These are phyloP conservation scores for Fringilla coelebs DNA, from an alignment of 2,797 vertebrate genomes.

Conservation along the genomic window DNA sequence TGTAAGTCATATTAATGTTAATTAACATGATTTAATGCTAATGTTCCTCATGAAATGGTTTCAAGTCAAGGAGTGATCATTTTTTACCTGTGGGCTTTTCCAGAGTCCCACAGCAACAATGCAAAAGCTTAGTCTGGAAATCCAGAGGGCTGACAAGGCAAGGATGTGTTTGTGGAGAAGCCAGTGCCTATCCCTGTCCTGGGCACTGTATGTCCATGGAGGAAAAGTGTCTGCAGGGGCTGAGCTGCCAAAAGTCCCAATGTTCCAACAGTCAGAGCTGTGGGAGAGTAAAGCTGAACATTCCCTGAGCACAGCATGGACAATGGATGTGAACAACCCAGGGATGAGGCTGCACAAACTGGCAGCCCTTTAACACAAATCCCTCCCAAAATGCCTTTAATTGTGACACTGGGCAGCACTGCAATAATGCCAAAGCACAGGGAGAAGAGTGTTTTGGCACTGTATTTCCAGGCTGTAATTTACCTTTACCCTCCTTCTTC, in stretches of 20 bases:
- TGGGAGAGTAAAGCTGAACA: not conserved
- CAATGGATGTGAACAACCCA: not conserved
- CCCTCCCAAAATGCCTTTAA: not conserved
- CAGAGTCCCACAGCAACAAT: not conserved
- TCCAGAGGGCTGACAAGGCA: not conserved
- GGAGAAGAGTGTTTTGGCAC: not conserved
- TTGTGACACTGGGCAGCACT: not conserved
- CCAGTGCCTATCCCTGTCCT: not conserved
- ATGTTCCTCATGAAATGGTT: constrained; percentile 1
- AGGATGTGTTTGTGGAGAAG: not conserved
- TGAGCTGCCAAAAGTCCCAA: not conserved
- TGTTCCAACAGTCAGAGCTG: not conserved
- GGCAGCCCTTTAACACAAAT: not conserved
- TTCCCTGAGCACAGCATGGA: not conserved
- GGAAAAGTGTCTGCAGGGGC: not conserved
- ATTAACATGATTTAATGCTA: constrained; percentile 49
- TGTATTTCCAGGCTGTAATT: not conserved
- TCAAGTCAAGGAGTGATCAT: not conserved
- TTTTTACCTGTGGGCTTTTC: not conserved
- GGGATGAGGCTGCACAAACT: not conserved
- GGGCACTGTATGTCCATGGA: not conserved
- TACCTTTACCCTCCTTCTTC: not conserved
- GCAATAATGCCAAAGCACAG: not conserved
- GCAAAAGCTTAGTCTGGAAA: not conserved
- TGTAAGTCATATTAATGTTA: constrained; percentile 50